Conservation (phyloP, 2,113 vertebrate species). For the Podilymbus podiceps region DNA sequence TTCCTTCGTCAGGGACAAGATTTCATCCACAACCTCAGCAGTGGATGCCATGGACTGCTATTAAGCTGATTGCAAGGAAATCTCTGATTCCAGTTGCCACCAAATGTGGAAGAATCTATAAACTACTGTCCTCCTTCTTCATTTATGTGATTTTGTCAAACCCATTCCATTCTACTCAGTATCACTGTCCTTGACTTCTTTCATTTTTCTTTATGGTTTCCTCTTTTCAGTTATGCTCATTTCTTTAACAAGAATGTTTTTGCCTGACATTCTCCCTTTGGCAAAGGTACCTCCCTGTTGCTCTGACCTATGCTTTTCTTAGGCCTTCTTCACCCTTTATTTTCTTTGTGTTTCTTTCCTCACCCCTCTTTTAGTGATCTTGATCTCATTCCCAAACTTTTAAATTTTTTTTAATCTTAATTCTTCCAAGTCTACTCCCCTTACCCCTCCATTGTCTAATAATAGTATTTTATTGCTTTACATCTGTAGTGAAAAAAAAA, state of each 20-base stretch:
- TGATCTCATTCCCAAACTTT: background rate
- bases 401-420: background rate
- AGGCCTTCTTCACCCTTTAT: background rate
- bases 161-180: accelerated
- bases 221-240: background rate
- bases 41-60: background rate
- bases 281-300: background rate
- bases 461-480: background rate
- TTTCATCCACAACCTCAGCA: background rate
- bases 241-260: background rate
- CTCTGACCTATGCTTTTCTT: background rate
- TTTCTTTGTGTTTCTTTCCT: background rate
- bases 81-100: background rate
- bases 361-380: background rate
- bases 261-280: background rate
- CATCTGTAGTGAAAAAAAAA: background rate
- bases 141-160: background rate
- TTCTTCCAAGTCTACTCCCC: background rate
- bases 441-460: background rate
- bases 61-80: background rate
- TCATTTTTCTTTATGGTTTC: background rate
- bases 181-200: background rate
- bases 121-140: background rate
- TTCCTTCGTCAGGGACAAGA: background rate
- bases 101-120: background rate